Conservation (phyloP, 2,113 vertebrate species). For the Circaetus gallicus region DNA sequence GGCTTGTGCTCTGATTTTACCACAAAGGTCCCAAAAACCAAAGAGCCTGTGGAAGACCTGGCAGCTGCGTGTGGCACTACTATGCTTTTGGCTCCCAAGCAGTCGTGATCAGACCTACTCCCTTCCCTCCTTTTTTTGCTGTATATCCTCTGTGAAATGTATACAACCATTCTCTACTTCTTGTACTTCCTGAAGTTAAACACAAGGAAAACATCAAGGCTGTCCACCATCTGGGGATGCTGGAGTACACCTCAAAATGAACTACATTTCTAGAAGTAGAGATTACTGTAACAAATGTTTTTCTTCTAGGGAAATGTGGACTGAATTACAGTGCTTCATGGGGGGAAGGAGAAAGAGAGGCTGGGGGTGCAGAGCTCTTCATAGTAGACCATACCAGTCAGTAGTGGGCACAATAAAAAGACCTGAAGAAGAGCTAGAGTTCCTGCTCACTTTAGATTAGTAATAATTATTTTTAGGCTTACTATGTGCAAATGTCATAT, state of each 20-base stretch:
- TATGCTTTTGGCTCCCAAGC: neutral
- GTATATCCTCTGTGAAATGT: neutral
- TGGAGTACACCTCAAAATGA: neutral
- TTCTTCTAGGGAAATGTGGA: neutral
- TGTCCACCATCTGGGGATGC: neutral
- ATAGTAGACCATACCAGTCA: neutral
- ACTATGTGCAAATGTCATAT: neutral
- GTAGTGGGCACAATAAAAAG: neutral
- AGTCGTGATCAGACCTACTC: neutral
- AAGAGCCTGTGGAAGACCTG: neutral
- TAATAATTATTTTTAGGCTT: neutral
- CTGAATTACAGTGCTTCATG: neutral
- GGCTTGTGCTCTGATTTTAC: neutral
- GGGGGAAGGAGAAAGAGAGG: neutral
- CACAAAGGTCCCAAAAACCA: neutral
- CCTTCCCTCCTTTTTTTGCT: neutral
- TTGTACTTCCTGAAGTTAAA: neutral
- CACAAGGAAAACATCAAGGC: neutral
- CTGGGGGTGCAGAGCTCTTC: neutral
- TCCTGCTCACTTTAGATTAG: neutral
- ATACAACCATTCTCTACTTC: neutral
- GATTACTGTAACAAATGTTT: neutral
- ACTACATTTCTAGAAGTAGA: neutral
- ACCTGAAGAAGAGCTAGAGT: neutral
- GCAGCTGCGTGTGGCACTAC: fast-evolving